Evolutionary conservation across 2,888 invertebrate genomes (phyloP), one percentile per base, ranked within the genome.

Genomic region (Lordiphosa andalusiaca): DNA sequence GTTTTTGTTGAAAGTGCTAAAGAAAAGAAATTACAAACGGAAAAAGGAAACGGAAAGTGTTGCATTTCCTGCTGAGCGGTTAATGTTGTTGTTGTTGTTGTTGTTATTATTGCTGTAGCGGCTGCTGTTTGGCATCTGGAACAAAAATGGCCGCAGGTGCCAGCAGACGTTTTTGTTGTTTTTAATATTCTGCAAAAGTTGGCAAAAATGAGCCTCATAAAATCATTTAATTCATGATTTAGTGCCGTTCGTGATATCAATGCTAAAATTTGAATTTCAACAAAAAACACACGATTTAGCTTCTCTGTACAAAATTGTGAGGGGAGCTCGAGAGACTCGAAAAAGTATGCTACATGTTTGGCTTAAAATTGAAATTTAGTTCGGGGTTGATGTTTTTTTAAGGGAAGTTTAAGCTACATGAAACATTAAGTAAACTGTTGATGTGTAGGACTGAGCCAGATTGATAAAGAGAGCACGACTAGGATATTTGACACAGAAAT

Each of bases 171-270:
- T 25, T 37, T 23, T 3, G 23, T 35, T 13, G 35, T n/a, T 16
- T 9, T 21, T 48, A 13, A 33, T 16, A n/a, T 16, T 16, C 33
- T 16, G 9, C n/a, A 9, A 9, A 25, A 46, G 38, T 50, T 60
- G 13, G 38, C 58, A 38, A 10, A 62, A 73, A 76, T 76, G 70
- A 30, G 76, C 74, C 76, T 80, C 81, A 67, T 76, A 76, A 80
- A 80, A 76, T 58, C 60, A 67, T 69, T 76, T 67, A 69, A 73
- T 69, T 74, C 59, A 54, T 76, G 81, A 74, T 74, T 74, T 74
- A 80, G 51, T 36, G 57, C 61, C 51, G 63, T 72, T 59, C 67
- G 70, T 73, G 77, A 61, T 61, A 61, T 62, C 62, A 61, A 61
- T 62, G 52, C 47, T 44, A 61, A 61, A 61, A 23, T 41, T 40